A percentile compares a stretch with the other conserved stretches of the same genome.
These are phyloP conservation scores for Rhipidura dahli DNA, from an alignment of 2,113 vertebrate species.

Conservation along the genomic window DNA sequence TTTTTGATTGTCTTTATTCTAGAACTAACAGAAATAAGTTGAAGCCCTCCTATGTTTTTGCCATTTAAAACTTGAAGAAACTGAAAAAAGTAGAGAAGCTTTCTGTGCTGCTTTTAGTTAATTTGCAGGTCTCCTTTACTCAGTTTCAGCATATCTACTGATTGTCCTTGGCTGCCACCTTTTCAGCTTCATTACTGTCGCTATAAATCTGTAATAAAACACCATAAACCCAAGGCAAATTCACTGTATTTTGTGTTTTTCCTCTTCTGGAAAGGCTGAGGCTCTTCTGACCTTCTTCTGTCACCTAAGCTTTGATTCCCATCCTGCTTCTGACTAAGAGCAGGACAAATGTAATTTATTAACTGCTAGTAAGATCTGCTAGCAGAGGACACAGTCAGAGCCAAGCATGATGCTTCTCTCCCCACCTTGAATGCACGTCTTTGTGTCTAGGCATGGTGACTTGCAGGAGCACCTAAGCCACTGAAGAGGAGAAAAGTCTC, in stretches of 20 bases:
- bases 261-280: neutral
- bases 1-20: neutral
- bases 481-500: neutral
- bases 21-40: neutral
- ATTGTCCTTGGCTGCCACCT: neutral
- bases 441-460: neutral
- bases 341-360: neutral
- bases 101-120: conserved; percentile 1
- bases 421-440: neutral
- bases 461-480: neutral
- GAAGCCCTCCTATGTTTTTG: neutral
- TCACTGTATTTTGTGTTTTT: neutral
- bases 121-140: neutral
- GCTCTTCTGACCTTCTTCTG: neutral
- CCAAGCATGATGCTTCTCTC: neutral
- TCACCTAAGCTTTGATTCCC: neutral
- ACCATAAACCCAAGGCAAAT: neutral
- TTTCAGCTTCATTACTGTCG: neutral
- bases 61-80: neutral
- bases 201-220: neutral
- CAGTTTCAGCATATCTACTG: neutral
- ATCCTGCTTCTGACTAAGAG: neutral
- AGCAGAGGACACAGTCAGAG: neutral
- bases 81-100: neutral
- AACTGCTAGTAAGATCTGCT: neutral